A percentile compares a stretch with the other conserved stretches of the same genome.
Evolutionary conservation across 1,140 invertebrate genomes (phyloP).

Genomic region (Drosophila santomea): DNA sequence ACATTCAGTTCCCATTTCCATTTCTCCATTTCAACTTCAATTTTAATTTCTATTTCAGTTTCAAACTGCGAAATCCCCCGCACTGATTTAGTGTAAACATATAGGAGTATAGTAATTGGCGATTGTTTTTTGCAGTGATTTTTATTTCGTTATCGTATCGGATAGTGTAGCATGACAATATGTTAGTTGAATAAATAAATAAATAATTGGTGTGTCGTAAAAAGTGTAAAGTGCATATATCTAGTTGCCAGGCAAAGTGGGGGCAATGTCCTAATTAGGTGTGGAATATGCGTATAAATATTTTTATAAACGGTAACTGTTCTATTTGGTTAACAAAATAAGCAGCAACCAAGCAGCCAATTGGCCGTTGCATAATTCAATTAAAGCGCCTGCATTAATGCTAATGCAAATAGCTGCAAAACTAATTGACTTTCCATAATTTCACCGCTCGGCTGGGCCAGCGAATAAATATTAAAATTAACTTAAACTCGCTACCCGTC

Average conservation of each 20-base stretch:
- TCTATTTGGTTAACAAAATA: slow-evolving; percentile 63
- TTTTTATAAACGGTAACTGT: slow-evolving; percentile 43
- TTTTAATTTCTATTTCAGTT: slow-evolving; percentile 1
- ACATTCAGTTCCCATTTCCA: neutral
- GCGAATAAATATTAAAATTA: slow-evolving; percentile 52
- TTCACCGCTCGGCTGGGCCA: slow-evolving; percentile 24
- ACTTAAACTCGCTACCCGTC: slow-evolving; percentile 57
- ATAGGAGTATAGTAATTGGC: slow-evolving; percentile 10
- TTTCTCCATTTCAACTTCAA: neutral
- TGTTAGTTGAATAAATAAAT: slow-evolving; percentile 83
- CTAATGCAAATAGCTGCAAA: slow-evolving; percentile 56
- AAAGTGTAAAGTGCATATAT: slow-evolving; percentile 57
- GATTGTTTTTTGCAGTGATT: slow-evolving; percentile 46
- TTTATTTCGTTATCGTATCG: slow-evolving; percentile 62
- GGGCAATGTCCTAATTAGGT: slow-evolving; percentile 44
- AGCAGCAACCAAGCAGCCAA: slow-evolving; percentile 33
- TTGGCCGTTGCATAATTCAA: slow-evolving; percentile 61
- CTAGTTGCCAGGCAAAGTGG: slow-evolving; percentile 13
- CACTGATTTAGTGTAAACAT: slow-evolving; percentile 38
- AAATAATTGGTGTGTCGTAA: slow-evolving; percentile 64
- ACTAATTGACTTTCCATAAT: slow-evolving; percentile 69
- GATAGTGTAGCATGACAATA: slow-evolving; percentile 72
- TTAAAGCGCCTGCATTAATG: slow-evolving; percentile 53
- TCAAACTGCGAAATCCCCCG: slow-evolving; percentile 4
- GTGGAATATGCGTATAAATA: slow-evolving; percentile 52